Percentiles rank a stretch among this genome's conserved stretches.
phyloP scores from a whole-genome alignment of 2,113 vertebrate species.

The Siniperca knerii region DNA sequence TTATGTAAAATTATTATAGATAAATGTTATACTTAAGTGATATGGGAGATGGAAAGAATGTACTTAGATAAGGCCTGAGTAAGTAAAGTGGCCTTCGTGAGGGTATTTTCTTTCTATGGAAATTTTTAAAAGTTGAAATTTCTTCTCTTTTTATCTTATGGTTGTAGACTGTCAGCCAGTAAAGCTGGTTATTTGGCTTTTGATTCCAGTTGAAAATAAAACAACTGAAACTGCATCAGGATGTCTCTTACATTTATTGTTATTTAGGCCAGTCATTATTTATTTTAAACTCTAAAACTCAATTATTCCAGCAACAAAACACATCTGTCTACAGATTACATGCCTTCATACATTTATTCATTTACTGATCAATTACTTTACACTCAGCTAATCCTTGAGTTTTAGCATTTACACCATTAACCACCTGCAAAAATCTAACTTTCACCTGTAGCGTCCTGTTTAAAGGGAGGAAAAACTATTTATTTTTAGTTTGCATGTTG shows the following conservation, averaged over 20 bases:
- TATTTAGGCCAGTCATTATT: not conserved
- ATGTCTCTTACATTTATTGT: not conserved
- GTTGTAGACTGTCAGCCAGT: not conserved
- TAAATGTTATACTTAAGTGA: not conserved
- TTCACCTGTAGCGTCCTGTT: no score
- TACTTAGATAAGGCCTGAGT: not conserved
- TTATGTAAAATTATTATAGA: not conserved
- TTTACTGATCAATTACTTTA: not conserved
- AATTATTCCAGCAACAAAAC: not conserved
- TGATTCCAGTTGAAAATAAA: not conserved
- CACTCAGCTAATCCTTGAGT: not conserved
- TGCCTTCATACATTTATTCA: not conserved
- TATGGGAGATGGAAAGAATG: not conserved
- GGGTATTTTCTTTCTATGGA: not conserved
- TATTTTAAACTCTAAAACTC: not conserved
- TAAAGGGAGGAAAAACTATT: no score
- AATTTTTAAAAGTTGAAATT: no score
- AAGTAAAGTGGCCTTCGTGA: not conserved
- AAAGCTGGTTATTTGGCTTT: not conserved
- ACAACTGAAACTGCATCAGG: not conserved
- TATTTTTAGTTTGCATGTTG: no score
- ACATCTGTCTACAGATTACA: no score
- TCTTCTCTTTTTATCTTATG: not conserved
- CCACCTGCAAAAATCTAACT: no score
- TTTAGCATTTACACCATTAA: not conserved